Evolutionary conservation across 2,888 invertebrate species (phyloP).

Genomic region (Cistogaster globosa): DNA sequence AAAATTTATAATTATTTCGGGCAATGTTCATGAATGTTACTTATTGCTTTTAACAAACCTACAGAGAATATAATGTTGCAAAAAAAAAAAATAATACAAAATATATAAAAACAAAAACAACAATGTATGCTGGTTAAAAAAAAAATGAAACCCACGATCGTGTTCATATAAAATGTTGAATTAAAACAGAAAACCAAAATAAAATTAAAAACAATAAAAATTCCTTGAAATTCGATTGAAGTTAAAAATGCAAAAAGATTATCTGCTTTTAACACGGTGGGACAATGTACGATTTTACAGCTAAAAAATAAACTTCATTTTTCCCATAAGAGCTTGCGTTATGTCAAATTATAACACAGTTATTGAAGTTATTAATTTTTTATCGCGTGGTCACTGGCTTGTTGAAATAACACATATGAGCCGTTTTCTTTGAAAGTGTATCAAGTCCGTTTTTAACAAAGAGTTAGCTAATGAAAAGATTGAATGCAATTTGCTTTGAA

Average conservation of each 20-base stretch:
- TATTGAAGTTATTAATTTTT: too few relatives aligned
- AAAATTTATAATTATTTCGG: conserved; percentile 58
- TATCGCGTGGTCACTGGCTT: too few relatives aligned
- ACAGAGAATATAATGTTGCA: conserved; percentile 53
- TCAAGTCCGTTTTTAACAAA: too few relatives aligned
- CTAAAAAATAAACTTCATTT: background rate
- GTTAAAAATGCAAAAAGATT: conserved; percentile 37
- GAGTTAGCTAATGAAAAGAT: too few relatives aligned
- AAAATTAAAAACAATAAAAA: conserved; percentile 44
- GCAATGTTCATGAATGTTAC: conserved; percentile 26
- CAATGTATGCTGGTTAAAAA: conserved; percentile 49
- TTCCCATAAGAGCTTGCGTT: too few relatives aligned
- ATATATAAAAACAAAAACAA: background rate
- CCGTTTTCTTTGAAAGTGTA: too few relatives aligned
- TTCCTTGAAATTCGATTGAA: conserved; percentile 67
- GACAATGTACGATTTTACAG: background rate
- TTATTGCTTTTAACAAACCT: conserved; percentile 22
- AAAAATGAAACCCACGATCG: conserved; percentile 48
- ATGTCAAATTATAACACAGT: too few relatives aligned
- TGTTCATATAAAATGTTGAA: conserved; percentile 29
- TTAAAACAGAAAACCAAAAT: conserved; percentile 32
- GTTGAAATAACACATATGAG: too few relatives aligned
- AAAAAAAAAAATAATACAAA: conserved; percentile 43
- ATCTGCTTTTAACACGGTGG: conserved; percentile 4
- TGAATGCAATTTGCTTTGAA: too few relatives aligned